Percentiles rank a stretch among this genome's conserved stretches.
Evolutionary conservation across 2,797 vertebrate species (phyloP).

Genomic region (Danio tinwini): DNA sequence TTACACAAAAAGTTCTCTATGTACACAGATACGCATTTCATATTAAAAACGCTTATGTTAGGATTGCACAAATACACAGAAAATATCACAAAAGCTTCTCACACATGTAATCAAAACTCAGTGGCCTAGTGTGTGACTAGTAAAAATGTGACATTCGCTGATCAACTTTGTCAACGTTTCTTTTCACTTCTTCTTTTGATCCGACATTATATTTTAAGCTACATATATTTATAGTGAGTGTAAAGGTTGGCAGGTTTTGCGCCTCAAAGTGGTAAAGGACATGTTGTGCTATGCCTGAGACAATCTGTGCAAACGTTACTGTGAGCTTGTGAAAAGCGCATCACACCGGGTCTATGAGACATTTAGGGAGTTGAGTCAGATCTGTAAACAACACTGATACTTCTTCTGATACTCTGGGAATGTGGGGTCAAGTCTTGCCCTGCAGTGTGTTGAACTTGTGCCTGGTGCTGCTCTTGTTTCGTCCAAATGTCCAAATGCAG

Average conservation of each 20-base stretch:
- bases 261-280: slow-evolving; percentile 65
- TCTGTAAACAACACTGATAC: slow-evolving; percentile 69
- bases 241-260: slow-evolving; percentile 55
- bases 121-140: slow-evolving; percentile 53
- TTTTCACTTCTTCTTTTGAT: slow-evolving; percentile 45
- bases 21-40: slow-evolving; percentile 62
- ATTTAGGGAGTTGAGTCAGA: slow-evolving; percentile 38
- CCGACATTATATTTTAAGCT: slow-evolving; percentile 65
- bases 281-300: slow-evolving; percentile 75
- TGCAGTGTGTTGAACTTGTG: slow-evolving; percentile 45
- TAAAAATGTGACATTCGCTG: slow-evolving; percentile 56
- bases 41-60: slow-evolving; percentile 65
- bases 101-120: slow-evolving; percentile 62
- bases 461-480: slow-evolving; percentile 39
- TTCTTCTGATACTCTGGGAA: slow-evolving; percentile 48
- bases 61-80: slow-evolving; percentile 76
- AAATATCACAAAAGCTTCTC: slow-evolving; percentile 75
- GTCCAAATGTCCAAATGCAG: slow-evolving; percentile 29
- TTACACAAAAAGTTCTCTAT: slow-evolving; percentile 65
- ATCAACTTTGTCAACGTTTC: slow-evolving; percentile 44
- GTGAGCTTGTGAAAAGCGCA: slow-evolving; percentile 62
- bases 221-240: slow-evolving; percentile 59
- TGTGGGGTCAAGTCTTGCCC: slow-evolving; percentile 19
- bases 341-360: slow-evolving; percentile 54
- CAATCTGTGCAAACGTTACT: slow-evolving; percentile 76